phyloP scores from a whole-genome alignment of 2,113 vertebrate genomes.

The Crypturellus undulatus region DNA sequence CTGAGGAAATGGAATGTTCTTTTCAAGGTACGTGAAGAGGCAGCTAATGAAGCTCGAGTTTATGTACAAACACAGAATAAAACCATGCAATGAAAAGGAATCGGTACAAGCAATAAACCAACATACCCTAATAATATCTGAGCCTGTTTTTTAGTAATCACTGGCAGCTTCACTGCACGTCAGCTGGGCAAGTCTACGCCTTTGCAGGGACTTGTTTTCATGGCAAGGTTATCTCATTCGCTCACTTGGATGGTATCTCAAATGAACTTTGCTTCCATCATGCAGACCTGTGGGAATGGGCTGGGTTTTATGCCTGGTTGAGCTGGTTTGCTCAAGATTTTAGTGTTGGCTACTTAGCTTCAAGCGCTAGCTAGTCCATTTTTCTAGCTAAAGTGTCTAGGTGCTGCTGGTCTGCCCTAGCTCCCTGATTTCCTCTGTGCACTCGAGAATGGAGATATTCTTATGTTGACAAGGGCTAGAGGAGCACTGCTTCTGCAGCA shows the following conservation, averaged over 20 bases:
- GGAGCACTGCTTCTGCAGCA: background rate
- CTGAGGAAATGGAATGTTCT: background rate
- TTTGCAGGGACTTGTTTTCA: background rate
- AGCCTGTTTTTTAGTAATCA: background rate
- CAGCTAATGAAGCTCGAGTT: background rate
- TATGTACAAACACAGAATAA: background rate
- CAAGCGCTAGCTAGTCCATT: background rate
- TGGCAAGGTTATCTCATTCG: background rate
- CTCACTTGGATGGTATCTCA: background rate
- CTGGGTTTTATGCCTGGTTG: rapidly evolving
- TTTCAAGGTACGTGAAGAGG: background rate
- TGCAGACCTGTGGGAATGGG: background rate
- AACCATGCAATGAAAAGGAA: background rate
- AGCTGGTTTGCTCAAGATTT: background rate
- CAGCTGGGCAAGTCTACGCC: background rate
- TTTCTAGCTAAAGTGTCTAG: background rate
- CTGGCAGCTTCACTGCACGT: background rate
- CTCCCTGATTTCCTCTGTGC: background rate
- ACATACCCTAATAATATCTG: background rate
- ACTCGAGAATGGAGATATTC: background rate
- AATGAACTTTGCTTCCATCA: background rate
- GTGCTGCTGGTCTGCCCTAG: background rate
- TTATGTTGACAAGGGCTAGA: background rate
- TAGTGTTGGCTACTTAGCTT: background rate
- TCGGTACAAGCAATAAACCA: background rate